These are phyloP conservation scores for Arion vulgaris DNA, from an alignment of 1,140 invertebrate species.

Conservation along the genomic window DNA sequence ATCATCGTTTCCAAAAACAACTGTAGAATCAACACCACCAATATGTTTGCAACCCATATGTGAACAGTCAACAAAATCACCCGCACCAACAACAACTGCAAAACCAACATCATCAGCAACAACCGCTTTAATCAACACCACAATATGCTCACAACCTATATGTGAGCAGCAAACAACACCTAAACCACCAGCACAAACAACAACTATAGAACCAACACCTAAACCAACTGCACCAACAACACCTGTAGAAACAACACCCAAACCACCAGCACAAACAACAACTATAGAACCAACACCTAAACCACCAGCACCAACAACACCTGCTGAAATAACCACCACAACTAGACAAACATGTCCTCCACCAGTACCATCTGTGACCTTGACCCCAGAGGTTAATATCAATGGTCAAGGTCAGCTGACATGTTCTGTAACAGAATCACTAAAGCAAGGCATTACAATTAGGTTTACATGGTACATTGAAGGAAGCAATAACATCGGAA, in stretches of 20 bases:
- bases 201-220: constrained; percentile 31
- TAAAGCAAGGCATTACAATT: not conserved
- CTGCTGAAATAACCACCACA: constrained; percentile 36
- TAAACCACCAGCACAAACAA: constrained; percentile 15
- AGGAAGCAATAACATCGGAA: not conserved
- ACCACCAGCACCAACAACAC: constrained; percentile 22
- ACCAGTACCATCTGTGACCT: constrained; percentile 34
- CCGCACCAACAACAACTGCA: constrained; percentile 28
- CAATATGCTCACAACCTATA: constrained; percentile 25
- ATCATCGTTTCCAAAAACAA: constrained; percentile 31
- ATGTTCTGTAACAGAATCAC: not conserved
- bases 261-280: constrained; percentile 30
- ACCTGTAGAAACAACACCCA: constrained; percentile 29
- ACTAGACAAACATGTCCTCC: constrained; percentile 33
- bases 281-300: constrained; percentile 22
- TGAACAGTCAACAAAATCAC: not conserved
- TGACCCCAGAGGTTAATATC: constrained; percentile 7
- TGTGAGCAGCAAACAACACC: constrained; percentile 19
- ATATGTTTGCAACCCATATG: no score
- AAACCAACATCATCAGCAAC: constrained; percentile 30
- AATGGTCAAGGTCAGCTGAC: constrained; percentile 18
- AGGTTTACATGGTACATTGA: constrained; percentile 24
- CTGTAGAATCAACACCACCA: not conserved
- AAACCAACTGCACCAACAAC: constrained; percentile 4
- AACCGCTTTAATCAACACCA: constrained; percentile 26